Conservation (phyloP, 2,888 invertebrate genomes). For the Hetaerina titia region DNA sequence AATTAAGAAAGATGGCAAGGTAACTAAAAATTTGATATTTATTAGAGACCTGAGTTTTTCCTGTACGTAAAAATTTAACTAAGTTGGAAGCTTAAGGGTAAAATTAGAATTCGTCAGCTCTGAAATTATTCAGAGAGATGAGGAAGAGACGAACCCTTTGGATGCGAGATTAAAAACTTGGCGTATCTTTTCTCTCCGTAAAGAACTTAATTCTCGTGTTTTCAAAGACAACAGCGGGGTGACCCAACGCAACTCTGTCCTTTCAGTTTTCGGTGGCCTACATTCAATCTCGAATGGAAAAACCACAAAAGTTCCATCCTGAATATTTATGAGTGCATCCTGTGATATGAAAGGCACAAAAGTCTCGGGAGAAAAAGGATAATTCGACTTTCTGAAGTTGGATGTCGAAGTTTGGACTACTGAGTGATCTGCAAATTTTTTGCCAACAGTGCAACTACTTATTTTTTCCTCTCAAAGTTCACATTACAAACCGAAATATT, state of each 20-base stretch:
- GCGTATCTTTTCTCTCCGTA: background rate
- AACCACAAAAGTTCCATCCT: background rate
- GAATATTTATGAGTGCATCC: conserved; percentile 61
- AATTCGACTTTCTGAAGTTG: background rate
- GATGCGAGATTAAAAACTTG: too few species aligned
- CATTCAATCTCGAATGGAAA: background rate
- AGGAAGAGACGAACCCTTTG: too few species aligned
- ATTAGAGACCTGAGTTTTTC: too few species aligned
- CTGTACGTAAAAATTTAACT: too few species aligned
- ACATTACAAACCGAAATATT: background rate
- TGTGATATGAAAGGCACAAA: background rate
- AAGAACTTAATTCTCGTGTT: conserved; percentile 47
- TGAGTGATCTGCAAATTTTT: background rate
- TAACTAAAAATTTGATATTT: too few species aligned
- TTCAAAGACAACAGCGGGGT: background rate
- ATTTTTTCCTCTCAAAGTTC: background rate
- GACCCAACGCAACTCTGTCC: background rate
- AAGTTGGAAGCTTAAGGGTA: too few species aligned
- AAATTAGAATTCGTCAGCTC: too few species aligned
- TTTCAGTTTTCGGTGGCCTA: conserved; percentile 42
- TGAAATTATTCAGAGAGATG: too few species aligned
- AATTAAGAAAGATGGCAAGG: too few species aligned
- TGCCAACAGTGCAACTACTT: background rate
- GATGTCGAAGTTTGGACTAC: background rate
- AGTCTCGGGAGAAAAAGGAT: background rate